Evolutionary conservation across 2,888 invertebrate genomes (phyloP).

Genomic region (Thumatha senex): DNA sequence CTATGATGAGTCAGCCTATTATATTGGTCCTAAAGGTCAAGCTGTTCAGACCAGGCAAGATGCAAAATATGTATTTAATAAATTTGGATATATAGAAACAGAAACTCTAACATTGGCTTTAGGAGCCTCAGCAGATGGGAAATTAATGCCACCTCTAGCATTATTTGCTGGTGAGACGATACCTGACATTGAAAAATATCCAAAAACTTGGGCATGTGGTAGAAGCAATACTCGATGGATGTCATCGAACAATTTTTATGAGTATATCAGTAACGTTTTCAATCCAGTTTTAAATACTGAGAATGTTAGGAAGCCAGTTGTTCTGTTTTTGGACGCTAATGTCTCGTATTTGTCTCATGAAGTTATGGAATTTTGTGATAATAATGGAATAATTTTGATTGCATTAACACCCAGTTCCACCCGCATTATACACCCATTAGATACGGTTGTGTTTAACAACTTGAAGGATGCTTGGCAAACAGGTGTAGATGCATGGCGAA

Average conservation of each 20-base stretch:
- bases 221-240: slow-evolving; percentile 16
- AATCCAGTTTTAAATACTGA: slow-evolving; percentile 9
- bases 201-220: slow-evolving; percentile 11
- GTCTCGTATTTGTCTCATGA: slow-evolving; percentile 10
- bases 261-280: slow-evolving; percentile 10
- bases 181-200: slow-evolving; percentile 10
- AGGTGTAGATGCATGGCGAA: slow-evolving; percentile 3
- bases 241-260: slow-evolving; percentile 14
- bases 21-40: slow-evolving; percentile 8
- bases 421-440: slow-evolving; percentile 4
- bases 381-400: slow-evolving; percentile 12
- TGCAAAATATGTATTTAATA: slow-evolving; percentile 3
- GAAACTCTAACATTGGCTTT: slow-evolving; percentile 10
- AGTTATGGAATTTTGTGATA: slow-evolving; percentile 12
- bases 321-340: slow-evolving; percentile 14
- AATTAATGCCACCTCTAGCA: slow-evolving; percentile 13
- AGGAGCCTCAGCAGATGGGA: slow-evolving; percentile 13
- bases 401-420: slow-evolving; percentile 13
- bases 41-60: slow-evolving; percentile 7
- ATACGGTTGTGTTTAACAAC: slow-evolving; percentile 12
- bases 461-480: slow-evolving; percentile 10
- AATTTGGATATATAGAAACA: slow-evolving; percentile 7
- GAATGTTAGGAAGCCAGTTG: slow-evolving; percentile 5
- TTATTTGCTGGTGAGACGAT: slow-evolving; percentile 13
- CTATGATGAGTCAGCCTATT: slow-evolving; percentile 12